These are phyloP conservation scores for Bubo blakistoni DNA, from an alignment of 2,113 vertebrate species.

Conservation along the genomic window DNA sequence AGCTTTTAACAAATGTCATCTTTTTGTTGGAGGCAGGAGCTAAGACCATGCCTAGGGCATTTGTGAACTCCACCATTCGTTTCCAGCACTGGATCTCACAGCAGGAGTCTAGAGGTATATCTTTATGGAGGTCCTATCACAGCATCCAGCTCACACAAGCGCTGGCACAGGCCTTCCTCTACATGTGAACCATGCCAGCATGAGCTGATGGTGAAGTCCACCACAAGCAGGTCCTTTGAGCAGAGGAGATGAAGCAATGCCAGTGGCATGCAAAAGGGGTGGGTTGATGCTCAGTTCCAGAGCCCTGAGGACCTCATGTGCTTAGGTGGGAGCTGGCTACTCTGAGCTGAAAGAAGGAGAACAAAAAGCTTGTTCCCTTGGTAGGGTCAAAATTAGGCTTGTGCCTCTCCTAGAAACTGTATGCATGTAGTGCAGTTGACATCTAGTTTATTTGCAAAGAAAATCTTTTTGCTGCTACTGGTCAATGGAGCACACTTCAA, in stretches of 20 bases:
- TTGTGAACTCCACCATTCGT: rapidly evolving
- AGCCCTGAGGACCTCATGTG: background rate
- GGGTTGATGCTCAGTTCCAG: background rate
- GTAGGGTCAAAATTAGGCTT: background rate
- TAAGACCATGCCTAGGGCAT: background rate
- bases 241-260: background rate
- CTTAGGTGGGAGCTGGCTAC: background rate
- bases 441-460: background rate
- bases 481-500: background rate
- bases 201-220: background rate
- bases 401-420: background rate
- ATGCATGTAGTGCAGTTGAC: background rate
- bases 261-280: background rate
- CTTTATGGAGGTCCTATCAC: background rate
- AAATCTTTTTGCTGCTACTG: background rate
- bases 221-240: background rate
- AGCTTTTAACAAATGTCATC: background rate
- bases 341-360: background rate
- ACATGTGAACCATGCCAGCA: rapidly evolving
- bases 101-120: background rate
- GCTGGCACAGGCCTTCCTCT: rapidly evolving
- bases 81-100: background rate
- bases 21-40: background rate
- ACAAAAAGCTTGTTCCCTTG: background rate
- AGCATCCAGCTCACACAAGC: background rate